A percentile compares a stretch with the other conserved stretches of the same genome.
phyloP scores from a whole-genome alignment of 1,140 invertebrate genomes.

The Listronotus oregonensis region DNA sequence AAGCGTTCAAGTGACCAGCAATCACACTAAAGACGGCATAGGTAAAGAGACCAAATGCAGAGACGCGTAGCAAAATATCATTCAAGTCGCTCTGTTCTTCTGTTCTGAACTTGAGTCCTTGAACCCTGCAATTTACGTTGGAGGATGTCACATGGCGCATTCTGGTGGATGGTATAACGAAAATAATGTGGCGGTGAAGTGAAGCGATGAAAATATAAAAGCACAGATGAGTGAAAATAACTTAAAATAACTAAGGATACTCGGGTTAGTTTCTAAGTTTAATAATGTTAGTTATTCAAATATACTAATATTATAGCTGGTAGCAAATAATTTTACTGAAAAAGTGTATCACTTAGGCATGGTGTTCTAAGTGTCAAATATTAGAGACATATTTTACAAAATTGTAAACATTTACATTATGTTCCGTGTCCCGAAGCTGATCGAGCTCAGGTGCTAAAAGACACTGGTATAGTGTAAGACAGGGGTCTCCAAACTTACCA shows the following conservation, averaged over 20 bases:
- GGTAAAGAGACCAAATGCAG: slow-evolving; percentile 88
- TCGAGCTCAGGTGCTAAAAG: no score
- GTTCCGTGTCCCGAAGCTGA: no score
- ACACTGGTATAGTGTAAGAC: no score
- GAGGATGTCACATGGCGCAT: slow-evolving; percentile 40
- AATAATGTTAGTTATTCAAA: no score
- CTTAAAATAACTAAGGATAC: not conserved
- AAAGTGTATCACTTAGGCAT: no score
- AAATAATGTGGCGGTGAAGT: slow-evolving; percentile 23
- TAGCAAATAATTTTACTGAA: no score
- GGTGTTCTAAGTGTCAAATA: no score
- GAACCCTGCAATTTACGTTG: slow-evolving; percentile 68
- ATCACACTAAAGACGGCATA: slow-evolving; percentile 94
- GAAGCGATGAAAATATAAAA: slow-evolving; percentile 43
- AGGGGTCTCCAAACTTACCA: no score
- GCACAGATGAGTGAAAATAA: slow-evolving; percentile 18
- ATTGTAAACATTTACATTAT: no score
- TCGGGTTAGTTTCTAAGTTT: no score
- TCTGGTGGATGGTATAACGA: slow-evolving; percentile 34
- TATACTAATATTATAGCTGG: no score
- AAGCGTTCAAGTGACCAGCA: slow-evolving; percentile 80
- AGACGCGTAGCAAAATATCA: slow-evolving; percentile 87
- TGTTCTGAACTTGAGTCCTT: slow-evolving; percentile 84
- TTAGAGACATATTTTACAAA: no score
- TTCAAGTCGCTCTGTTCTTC: slow-evolving; percentile 88